Conservation (phyloP, 2,113 vertebrate genomes). For the Odontesthes bonariensis region DNA sequence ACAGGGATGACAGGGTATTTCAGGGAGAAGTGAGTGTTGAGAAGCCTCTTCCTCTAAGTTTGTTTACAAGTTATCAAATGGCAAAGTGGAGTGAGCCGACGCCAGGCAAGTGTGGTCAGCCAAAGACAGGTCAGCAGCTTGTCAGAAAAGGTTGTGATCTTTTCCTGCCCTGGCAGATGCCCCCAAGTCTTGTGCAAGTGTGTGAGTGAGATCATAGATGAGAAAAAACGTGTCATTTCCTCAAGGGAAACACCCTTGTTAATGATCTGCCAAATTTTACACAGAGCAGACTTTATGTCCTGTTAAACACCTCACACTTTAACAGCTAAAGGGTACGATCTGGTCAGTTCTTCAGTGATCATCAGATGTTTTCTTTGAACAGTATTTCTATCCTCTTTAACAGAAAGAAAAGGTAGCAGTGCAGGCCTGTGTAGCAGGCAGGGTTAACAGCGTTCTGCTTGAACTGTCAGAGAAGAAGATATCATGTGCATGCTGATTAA, state of each 20-base stretch:
- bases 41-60: conserved; percentile 52
- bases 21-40: conserved; percentile 60
- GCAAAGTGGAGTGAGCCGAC: conserved; percentile 28
- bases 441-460: conserved; percentile 31
- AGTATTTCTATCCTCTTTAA: background rate
- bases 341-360: background rate
- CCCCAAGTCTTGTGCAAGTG: conserved; percentile 19
- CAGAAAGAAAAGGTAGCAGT: conserved; percentile 18
- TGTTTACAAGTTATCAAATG: conserved; percentile 59
- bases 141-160: conserved; percentile 21
- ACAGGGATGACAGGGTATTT: conserved; percentile 29
- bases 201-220: conserved; percentile 44
- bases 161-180: conserved; percentile 26
- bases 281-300: conserved; percentile 43
- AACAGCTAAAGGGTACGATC: conserved; percentile 14
- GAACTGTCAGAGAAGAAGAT: conserved; percentile 40
- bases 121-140: conserved; percentile 1
- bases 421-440: conserved; percentile 11
- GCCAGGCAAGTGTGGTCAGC: background rate
- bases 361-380: background rate
- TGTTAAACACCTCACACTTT: conserved; percentile 58
- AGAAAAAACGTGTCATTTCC: conserved; percentile 47
- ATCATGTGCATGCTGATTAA: conserved; percentile 43
- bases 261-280: conserved; percentile 58
- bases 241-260: conserved; percentile 44